Percentiles rank a stretch among this genome's conserved stretches.
phyloP scores from a whole-genome alignment of 1,140 invertebrate species.

The Microplitis mediator region DNA sequence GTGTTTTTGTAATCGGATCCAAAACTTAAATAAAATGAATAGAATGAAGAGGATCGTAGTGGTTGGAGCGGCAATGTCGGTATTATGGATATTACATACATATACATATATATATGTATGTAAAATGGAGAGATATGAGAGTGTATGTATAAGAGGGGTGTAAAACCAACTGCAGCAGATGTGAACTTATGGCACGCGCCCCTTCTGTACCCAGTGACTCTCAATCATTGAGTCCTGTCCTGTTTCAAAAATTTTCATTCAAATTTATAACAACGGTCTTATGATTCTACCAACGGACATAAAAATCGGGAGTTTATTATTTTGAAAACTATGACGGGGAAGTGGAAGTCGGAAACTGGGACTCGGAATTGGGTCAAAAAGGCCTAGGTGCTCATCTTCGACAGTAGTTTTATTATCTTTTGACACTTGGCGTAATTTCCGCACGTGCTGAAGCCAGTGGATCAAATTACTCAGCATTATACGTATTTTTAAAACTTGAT shows the following conservation, averaged over 20 bases:
- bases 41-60: conserved; percentile 27
- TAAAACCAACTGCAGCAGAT: conserved; percentile 55
- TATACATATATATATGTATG: conserved; percentile 32
- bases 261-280: neutral
- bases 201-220: conserved; percentile 36
- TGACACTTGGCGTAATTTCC: conserved; percentile 1
- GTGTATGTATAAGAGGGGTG: conserved; percentile 41
- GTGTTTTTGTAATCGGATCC: conserved; percentile 52
- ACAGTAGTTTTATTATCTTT: neutral
- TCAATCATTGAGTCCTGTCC: conserved; percentile 23
- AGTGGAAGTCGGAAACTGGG: neutral
- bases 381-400: neutral
- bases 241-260: conserved; percentile 10
- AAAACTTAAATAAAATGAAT: conserved; percentile 29
- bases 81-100: neutral
- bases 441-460: conserved; percentile 45
- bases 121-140: too few species aligned
- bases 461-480: conserved; percentile 38
- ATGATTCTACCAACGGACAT: neutral
- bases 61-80: conserved; percentile 1
- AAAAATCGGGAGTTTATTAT: too few species aligned
- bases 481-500: neutral
- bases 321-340: too few species aligned
- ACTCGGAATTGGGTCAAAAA: neutral
- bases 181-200: conserved; percentile 54